These are phyloP conservation scores for Cisticola juncidis DNA, from an alignment of 2,113 vertebrate species.

Conservation along the genomic window DNA sequence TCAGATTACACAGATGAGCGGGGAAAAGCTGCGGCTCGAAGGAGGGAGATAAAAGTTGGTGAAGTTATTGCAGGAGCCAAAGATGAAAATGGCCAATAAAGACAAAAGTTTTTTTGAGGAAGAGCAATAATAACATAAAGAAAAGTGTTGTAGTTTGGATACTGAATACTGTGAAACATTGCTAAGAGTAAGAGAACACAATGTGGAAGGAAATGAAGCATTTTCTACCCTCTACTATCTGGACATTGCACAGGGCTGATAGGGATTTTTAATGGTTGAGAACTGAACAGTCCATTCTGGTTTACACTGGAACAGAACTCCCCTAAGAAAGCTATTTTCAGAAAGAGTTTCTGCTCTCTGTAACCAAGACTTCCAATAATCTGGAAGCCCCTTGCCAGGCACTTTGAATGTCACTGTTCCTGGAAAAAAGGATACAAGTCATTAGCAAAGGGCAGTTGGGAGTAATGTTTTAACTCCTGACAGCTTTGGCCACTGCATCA, in stretches of 20 bases:
- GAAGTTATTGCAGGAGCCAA: background rate
- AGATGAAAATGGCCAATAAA: background rate
- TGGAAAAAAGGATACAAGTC: background rate
- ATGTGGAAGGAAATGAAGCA: background rate
- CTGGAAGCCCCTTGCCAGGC: background rate
- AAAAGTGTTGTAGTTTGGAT: background rate
- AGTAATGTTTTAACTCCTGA: background rate
- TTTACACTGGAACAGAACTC: background rate
- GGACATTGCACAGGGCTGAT: background rate
- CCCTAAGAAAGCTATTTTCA: background rate
- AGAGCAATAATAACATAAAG: background rate
- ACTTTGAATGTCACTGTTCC: background rate
- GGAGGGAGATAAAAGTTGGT: conserved; percentile 40
- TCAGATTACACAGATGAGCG: conserved; percentile 70
- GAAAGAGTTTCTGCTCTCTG: background rate
- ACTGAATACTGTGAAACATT: background rate
- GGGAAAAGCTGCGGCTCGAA: background rate
- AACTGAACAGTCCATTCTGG: background rate
- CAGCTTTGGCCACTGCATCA: background rate
- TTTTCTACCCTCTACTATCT: background rate
- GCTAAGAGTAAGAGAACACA: background rate
- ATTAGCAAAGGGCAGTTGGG: background rate
- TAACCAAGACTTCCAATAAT: background rate
- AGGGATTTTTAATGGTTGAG: background rate
- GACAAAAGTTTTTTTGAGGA: background rate